A percentile compares a stretch with the other conserved stretches of the same genome.
These are phyloP conservation scores for Theristicus caerulescens DNA, from an alignment of 2,113 vertebrate species.

Conservation along the genomic window DNA sequence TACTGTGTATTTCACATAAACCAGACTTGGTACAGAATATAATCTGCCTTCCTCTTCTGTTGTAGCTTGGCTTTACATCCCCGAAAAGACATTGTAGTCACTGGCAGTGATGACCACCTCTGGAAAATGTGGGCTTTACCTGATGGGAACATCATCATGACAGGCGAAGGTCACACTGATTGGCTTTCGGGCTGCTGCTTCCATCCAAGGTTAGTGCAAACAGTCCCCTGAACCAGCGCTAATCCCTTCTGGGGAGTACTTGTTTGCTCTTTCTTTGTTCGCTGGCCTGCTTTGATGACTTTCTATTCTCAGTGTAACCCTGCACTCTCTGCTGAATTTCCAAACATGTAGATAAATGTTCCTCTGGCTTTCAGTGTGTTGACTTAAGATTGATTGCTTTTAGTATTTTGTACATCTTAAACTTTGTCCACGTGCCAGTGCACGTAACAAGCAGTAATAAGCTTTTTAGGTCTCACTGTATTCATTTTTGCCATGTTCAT, in stretches of 20 bases:
- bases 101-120: constrained; percentile 74
- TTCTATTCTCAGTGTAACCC: neutral
- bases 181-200: constrained; percentile 83
- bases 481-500: neutral
- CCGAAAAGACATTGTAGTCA: constrained; percentile 63
- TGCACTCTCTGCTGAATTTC: neutral
- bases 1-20: neutral
- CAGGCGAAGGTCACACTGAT: constrained; percentile 78
- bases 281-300: constrained; percentile 15
- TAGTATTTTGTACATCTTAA: constrained; percentile 49
- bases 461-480: neutral
- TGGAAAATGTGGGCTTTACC: constrained; percentile 81
- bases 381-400: constrained; percentile 67
- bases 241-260: neutral
- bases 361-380: constrained; percentile 51
- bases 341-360: constrained; percentile 33
- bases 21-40: neutral
- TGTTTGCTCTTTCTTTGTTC: neutral
- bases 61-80: constrained; percentile 74
- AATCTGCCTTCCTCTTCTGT: neutral
- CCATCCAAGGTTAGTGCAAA: constrained; percentile 77
- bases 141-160: constrained; percentile 73
- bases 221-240: neutral
- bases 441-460: constrained; percentile 41
- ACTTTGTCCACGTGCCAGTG: neutral